A percentile compares a stretch with the other conserved stretches of the same genome.
phyloP scores from a whole-genome alignment of 2,113 vertebrate genomes.

The Tupaia chinensis region DNA sequence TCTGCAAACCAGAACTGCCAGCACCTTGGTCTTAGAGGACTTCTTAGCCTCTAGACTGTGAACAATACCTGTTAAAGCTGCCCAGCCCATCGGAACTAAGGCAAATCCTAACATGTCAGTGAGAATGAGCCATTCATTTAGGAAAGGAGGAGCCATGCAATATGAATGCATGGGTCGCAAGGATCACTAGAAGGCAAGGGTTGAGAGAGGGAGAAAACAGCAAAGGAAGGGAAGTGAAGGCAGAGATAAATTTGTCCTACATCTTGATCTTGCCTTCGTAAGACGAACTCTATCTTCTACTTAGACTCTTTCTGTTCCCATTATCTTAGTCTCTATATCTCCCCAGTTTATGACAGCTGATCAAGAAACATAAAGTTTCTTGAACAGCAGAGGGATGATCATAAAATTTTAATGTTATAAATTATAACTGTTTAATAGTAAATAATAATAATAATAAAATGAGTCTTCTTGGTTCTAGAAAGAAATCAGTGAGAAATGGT shows the following conservation, averaged over 20 bases:
- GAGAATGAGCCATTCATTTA: background rate
- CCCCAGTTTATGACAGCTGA: background rate
- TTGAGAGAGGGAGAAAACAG: background rate
- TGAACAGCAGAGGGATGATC: background rate
- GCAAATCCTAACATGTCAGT: background rate
- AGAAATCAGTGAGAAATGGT: background rate
- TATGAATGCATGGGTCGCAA: background rate
- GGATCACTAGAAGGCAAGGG: background rate
- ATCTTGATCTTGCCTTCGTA: background rate
- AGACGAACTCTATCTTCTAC: background rate
- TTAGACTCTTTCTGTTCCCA: background rate
- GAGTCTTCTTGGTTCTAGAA: background rate
- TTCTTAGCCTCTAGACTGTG: background rate
- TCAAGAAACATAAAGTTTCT: background rate
- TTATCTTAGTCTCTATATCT: background rate
- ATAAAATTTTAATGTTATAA: background rate
- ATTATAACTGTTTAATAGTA: background rate
- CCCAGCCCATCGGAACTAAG: background rate
- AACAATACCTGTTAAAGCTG: background rate
- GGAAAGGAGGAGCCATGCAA: background rate
- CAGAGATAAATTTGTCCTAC: background rate
- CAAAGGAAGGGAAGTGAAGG: background rate
- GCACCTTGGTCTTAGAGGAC: background rate
- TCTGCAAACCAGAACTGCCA: background rate
- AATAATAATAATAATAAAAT: background rate